A percentile compares a stretch with the other conserved stretches of the same genome.
Conservation (phyloP, 2,888 invertebrate species). For the Synanthedon vespiformis region DNA sequence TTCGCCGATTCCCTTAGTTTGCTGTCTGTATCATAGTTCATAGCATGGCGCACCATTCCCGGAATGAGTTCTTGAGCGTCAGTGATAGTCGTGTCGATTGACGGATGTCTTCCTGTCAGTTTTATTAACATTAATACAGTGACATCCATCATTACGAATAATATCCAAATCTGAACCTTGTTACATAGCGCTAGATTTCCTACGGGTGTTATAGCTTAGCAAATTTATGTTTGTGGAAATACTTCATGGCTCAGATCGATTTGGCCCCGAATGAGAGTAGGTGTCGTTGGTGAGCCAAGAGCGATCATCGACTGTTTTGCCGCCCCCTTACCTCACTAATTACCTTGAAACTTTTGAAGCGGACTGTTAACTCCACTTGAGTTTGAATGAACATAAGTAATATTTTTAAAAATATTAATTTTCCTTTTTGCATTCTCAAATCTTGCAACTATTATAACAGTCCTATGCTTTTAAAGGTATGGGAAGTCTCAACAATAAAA, state of each 20-base stretch:
- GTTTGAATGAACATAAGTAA: background rate
- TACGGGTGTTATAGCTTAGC: slow-evolving; percentile 7
- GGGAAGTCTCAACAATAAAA: too few relatives aligned
- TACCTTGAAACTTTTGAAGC: slow-evolving; percentile 6
- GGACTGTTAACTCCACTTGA: background rate
- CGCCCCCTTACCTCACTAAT: slow-evolving; percentile 4
- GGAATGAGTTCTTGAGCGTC: slow-evolving; percentile 36
- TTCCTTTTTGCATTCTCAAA: too few relatives aligned
- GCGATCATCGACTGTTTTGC: slow-evolving; percentile 33
- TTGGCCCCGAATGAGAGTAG: slow-evolving; percentile 34
- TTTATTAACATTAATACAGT: slow-evolving; percentile 10
- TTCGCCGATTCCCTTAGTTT: slow-evolving; percentile 1
- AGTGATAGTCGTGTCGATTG: slow-evolving; percentile 39
- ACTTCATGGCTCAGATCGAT: slow-evolving; percentile 33
- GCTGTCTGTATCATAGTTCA: slow-evolving; percentile 19
- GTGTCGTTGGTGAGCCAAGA: slow-evolving; percentile 33
- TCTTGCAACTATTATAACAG: too few relatives aligned
- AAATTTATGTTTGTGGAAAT: slow-evolving; percentile 10
- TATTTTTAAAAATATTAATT: too few relatives aligned
- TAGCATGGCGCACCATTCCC: slow-evolving; percentile 33
- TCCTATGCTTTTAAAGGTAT: too few relatives aligned
- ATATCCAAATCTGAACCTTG: slow-evolving; percentile 13
- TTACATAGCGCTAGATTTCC: slow-evolving; percentile 13
- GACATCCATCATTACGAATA: slow-evolving; percentile 10
- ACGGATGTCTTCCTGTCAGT: slow-evolving; percentile 54